phyloP scores from a whole-genome alignment of 2,113 vertebrate species.

The Coptodon bakossiorum region DNA sequence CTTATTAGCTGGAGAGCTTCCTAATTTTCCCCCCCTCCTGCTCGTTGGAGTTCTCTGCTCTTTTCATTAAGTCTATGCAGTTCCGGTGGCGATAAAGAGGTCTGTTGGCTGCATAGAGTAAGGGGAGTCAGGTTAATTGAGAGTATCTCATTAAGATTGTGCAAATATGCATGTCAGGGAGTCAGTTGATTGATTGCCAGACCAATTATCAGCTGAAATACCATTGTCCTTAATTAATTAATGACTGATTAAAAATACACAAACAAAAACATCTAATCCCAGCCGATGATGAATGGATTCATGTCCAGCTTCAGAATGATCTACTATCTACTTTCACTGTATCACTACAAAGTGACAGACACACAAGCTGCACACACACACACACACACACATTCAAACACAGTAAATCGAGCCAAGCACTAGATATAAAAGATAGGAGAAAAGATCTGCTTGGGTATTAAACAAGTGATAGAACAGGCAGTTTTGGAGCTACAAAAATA shows the following conservation, averaged over 20 bases:
- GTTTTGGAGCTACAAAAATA: constrained; percentile 53
- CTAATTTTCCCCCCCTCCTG: not conserved
- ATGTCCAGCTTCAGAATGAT: constrained; percentile 31
- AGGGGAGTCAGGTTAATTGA: constrained; percentile 53
- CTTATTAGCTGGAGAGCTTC: constrained; percentile 49
- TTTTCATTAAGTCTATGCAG: constrained; percentile 43
- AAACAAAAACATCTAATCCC: constrained; percentile 58
- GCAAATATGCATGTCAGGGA: constrained; percentile 37
- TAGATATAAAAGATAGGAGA: constrained; percentile 25
- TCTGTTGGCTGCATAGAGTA: constrained; percentile 2
- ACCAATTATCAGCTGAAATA: constrained; percentile 47
- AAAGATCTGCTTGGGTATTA: constrained; percentile 41
- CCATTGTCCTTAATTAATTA: constrained; percentile 54
- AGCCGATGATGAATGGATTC: constrained; percentile 36
- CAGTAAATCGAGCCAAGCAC: constrained; percentile 8
- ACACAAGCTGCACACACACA: not conserved
- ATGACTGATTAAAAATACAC: constrained; percentile 56
- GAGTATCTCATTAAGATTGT: constrained; percentile 39
- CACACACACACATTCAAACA: not conserved
- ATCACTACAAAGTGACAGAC: constrained; percentile 11
- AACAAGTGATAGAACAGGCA: constrained; percentile 32
- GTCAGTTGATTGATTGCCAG: constrained; percentile 45
- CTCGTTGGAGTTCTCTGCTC: constrained; percentile 12
- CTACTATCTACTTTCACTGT: constrained; percentile 30
- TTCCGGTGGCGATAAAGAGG: constrained; percentile 39